Base-by-base conservation (phyloP, 1,140 invertebrate species). In the Drosophila trapezifrons region DNA sequence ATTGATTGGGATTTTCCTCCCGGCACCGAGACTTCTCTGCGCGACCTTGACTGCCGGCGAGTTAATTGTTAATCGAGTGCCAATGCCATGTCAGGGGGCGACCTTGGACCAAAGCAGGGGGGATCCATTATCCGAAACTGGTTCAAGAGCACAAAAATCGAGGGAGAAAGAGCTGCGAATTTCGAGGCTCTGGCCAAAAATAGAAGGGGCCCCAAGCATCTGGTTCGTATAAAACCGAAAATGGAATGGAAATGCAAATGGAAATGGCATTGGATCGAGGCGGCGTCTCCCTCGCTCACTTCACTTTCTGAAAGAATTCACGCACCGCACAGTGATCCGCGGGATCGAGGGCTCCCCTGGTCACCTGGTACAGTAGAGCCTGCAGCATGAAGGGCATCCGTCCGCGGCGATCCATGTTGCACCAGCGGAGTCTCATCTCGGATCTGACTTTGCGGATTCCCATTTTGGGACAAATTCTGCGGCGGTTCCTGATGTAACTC, bases 211-310 rank as follows among this genome's bases (percentile, higher is more conserved):
- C 58, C 40, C 37, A 52, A 45, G 70, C 83, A 86, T 86, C 83
- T 86, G 83, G 60, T 89, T 86, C 64, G 35, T 87, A 83, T 86
- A 79, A 86, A 80, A 69, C 22, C 43, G 37, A 52, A 71, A 62
- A 46, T 29, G 29, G 17, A 59, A 38, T 4, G 18, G 51, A 4
- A 52, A 54, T 54, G 51, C 7, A 37, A 69, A 43, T 72, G 45
- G 20, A 73, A 84, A 80, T 77, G 37, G 18, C 72, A 84, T 65
- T 63, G 66, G 67, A 63, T 74, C 4, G 13, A 15, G 37, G 37
- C 22, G 37, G 29, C 57, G 40, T 42, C 27, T 45, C 43, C 22
- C 45, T 51, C n/a, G n/a, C n/a, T n/a, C n/a, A 85, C 9, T 66
- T 49, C 40, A 66, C 15, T 49, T 32, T 62, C 37, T 52, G 51